phyloP scores from a whole-genome alignment of 2,888 invertebrate species.

The Drosophila macrospina region DNA sequence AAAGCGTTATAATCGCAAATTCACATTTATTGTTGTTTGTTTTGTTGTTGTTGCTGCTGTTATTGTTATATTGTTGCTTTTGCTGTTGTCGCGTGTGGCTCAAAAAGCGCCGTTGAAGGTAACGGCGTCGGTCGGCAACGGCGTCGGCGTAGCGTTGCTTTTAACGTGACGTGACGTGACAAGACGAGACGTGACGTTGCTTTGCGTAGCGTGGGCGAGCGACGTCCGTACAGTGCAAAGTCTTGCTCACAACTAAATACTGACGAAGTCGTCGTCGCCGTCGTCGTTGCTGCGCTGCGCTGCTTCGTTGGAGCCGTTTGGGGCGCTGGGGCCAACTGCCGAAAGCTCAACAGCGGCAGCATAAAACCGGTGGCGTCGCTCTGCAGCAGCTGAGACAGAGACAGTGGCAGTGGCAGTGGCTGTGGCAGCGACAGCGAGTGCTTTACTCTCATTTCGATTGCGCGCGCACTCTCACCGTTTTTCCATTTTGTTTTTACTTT shows the following conservation, averaged over 20 bases:
- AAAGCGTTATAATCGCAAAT: too few species aligned
- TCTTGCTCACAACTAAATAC: conserved; percentile 80
- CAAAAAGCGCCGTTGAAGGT: neutral
- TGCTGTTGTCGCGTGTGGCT: conserved; percentile 43
- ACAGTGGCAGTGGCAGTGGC: conserved; percentile 3
- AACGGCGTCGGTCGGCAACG: conserved; percentile 16
- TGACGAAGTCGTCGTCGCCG: conserved; percentile 47
- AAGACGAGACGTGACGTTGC: conserved; percentile 5
- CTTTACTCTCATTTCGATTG: conserved; percentile 27
- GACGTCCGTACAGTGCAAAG: conserved; percentile 80
- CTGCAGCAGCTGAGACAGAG: conserved; percentile 1
- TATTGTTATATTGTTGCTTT: conserved; percentile 25
- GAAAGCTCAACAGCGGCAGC: conserved; percentile 44
- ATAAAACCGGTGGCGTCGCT: conserved; percentile 44
- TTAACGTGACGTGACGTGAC: conserved; percentile 3
- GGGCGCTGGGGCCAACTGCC: conserved; percentile 4
- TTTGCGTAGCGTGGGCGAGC: conserved; percentile 42
- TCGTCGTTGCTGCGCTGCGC: conserved; percentile 54
- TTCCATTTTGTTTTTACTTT: conserved; percentile 74
- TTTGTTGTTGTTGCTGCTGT: conserved; percentile 7
- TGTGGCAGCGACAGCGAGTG: neutral
- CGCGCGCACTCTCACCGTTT: conserved; percentile 56
- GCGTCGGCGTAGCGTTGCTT: conserved; percentile 45
- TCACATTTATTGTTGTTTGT: conserved; percentile 24
- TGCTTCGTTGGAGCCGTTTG: conserved; percentile 29